phyloP scores from a whole-genome alignment of 2,113 vertebrate genomes.

The Zeus faber region DNA sequence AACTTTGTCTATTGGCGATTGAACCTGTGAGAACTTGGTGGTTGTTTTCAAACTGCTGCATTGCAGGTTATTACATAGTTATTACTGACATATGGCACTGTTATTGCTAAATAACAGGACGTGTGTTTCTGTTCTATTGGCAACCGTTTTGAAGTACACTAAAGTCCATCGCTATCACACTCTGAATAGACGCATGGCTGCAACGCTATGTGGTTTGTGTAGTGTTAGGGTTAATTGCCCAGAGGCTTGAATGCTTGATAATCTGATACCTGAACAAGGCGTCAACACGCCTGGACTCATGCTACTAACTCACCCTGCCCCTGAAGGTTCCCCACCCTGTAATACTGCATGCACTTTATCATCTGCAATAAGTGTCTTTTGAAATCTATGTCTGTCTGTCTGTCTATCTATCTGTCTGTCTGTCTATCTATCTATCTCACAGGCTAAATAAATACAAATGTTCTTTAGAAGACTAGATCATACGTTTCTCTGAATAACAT shows the following conservation, averaged over 20 bases:
- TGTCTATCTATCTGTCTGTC: not conserved
- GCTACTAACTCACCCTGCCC: slow-evolving; percentile 36
- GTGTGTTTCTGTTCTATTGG: no score
- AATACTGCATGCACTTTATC: slow-evolving; percentile 11
- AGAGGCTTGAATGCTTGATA: slow-evolving; percentile 7
- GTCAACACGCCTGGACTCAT: slow-evolving; percentile 63
- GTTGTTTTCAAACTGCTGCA: no score
- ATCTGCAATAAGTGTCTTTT: no score
- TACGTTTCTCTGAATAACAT: not conserved
- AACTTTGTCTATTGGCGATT: no score
- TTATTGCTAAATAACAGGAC: no score
- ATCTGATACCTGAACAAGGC: slow-evolving; percentile 29
- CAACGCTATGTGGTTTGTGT: no score
- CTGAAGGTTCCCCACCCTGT: slow-evolving; percentile 32
- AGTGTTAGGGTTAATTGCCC: slow-evolving; percentile 2
- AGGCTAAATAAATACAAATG: not conserved
- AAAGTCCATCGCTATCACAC: no score
- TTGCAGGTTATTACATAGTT: no score
- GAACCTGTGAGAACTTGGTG: no score
- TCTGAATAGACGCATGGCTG: no score
- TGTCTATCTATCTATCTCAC: not conserved
- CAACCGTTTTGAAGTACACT: no score
- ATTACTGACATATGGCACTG: no score
- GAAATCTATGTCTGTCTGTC: slow-evolving; percentile 16
- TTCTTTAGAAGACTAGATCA: not conserved